Conservation (phyloP, 2,888 invertebrate genomes). For the Hemithea aestivaria region DNA sequence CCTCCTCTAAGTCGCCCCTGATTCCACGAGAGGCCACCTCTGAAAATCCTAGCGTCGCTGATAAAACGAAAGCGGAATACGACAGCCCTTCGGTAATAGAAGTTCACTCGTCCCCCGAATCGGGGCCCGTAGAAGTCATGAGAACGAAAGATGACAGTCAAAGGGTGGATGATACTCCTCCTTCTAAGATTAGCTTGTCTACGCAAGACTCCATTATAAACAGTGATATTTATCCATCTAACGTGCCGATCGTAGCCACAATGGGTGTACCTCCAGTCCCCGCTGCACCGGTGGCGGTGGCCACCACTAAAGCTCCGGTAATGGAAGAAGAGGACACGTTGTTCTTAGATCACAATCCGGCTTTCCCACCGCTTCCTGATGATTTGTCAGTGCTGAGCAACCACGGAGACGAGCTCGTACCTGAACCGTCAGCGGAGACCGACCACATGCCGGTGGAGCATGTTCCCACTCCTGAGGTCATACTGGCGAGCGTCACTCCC, state of each 20-base stretch:
- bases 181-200: constrained; percentile 63
- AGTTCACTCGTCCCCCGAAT: constrained; percentile 35
- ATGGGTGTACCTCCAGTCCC: constrained; percentile 42
- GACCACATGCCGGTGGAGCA: constrained; percentile 40
- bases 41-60: constrained; percentile 41
- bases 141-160: constrained; percentile 38
- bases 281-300: constrained; percentile 31
- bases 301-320: constrained; percentile 51
- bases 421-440: constrained; percentile 51
- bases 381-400: constrained; percentile 61
- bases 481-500: constrained; percentile 35
- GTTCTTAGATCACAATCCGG: constrained; percentile 60
- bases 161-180: constrained; percentile 40
- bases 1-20: constrained; percentile 65
- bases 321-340: constrained; percentile 63
- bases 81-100: constrained; percentile 49
- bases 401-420: constrained; percentile 62
- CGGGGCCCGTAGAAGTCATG: constrained; percentile 32
- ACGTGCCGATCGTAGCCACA: constrained; percentile 46
- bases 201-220: constrained; percentile 57
- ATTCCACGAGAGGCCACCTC: constrained; percentile 66
- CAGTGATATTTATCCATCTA: constrained; percentile 53
- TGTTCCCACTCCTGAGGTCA: constrained; percentile 39
- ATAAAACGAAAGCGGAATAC: constrained; percentile 43
- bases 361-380: constrained; percentile 70